Evolutionary conservation across 2,888 invertebrate species (phyloP), one percentile per base, ranked within the genome.

Genomic region (Hypomecis punctinalis): DNA sequence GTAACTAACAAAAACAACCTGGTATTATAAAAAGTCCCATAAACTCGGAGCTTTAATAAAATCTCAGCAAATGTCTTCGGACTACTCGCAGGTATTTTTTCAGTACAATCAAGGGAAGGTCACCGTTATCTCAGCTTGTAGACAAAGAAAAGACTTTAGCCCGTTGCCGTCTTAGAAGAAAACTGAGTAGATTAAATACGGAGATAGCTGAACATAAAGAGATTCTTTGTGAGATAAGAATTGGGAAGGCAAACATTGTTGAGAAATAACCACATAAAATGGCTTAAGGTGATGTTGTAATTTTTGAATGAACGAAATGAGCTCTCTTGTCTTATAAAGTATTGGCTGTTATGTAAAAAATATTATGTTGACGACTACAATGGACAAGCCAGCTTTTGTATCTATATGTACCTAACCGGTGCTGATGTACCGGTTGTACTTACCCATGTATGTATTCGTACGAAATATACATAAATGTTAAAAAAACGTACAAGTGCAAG

Each of bases 131-230:
- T 59, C 8, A 48, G 13, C 8, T 48, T 51, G 40, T 49, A 56
- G 59, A 55, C 59, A 64, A 64, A 63, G 42, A 40, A 63, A 45
- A 55, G 55, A 33, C 52, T 49, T 54, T 55, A 11, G 42, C 47
- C 53, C 58, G 11, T 23, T 54, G 58, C 59, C 53, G 57, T 64
- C 60, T 60, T 48, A 54, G 55, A 56, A 45, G 51, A 59, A 60
- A 56, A 64, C 64, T 51, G 55, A 64, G 60, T 56, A 46, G 64
- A 64, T 64, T 61, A 66, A 53, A 66, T 57, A 66, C 43, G n/a
- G 6, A 61, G 64, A 64, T 66, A 66, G 61, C 57, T 42, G 13
- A 47, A 61, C 52, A 37, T 61, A 61, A 61, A 61, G 56, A 61
- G 65, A 66, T 66, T 61, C 42, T 33, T 43, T 33, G 45, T n/a